Evolutionary conservation across 2,113 vertebrate species (phyloP).

Genomic region (Panthera uncia): DNA sequence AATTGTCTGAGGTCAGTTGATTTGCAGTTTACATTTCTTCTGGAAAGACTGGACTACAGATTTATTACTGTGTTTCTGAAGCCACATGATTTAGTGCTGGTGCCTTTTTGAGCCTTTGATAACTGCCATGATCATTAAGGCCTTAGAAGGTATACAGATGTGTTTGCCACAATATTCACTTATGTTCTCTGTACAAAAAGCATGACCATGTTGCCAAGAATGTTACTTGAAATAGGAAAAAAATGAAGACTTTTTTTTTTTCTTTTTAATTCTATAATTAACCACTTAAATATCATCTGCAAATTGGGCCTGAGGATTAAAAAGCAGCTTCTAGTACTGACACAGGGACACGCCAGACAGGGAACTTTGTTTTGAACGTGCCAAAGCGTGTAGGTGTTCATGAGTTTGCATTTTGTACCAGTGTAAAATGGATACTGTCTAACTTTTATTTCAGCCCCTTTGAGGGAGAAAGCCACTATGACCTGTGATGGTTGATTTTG

Average conservation of each 20-base stretch:
- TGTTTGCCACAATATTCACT: slow-evolving; percentile 39
- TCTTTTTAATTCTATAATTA: not conserved
- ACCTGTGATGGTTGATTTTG: not conserved
- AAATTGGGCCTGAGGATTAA: not conserved
- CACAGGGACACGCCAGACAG: rapidly evolving
- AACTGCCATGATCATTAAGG: slow-evolving; percentile 23
- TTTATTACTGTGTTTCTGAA: slow-evolving; percentile 60
- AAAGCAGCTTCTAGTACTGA: not conserved
- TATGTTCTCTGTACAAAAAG: slow-evolving; percentile 44
- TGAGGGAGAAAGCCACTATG: not conserved
- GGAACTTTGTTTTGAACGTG: not conserved
- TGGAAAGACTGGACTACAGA: slow-evolving; percentile 6
- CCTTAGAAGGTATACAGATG: not conserved
- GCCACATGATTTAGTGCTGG: slow-evolving; percentile 20
- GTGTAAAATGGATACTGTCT: not conserved
- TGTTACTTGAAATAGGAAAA: slow-evolving; percentile 53
- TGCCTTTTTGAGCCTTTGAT: slow-evolving; percentile 39
- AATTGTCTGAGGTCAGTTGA: slow-evolving; percentile 35
- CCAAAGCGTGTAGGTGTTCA: not conserved
- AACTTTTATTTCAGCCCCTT: not conserved
- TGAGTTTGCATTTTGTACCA: not conserved
- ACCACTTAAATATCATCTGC: not conserved
- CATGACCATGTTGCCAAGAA: slow-evolving; percentile 14
- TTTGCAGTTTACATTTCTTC: slow-evolving; percentile 39
- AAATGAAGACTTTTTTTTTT: not conserved